Percentiles rank a stretch among this genome's conserved stretches.
Conservation (phyloP, 2,888 invertebrate genomes). For the Entomobrya proxima region DNA sequence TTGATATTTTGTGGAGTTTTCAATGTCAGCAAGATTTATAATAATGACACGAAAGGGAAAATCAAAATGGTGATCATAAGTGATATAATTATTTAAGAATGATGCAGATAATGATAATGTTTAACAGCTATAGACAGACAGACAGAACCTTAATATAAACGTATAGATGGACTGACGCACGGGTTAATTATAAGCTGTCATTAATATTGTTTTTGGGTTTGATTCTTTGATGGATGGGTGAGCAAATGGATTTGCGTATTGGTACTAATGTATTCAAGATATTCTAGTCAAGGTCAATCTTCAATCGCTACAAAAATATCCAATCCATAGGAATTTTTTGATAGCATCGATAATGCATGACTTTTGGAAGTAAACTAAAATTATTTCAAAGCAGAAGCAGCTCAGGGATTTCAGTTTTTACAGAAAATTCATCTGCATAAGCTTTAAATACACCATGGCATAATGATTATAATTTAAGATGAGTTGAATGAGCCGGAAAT, state of each 20-base stretch:
- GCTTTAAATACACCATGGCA: too few relatives aligned
- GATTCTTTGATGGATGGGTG: slow-evolving; percentile 36
- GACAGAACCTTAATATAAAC: neutral
- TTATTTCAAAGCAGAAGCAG: neutral
- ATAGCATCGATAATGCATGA: neutral
- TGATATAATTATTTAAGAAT: slow-evolving; percentile 42
- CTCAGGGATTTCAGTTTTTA: too few relatives aligned
- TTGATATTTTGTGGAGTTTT: slow-evolving; percentile 13
- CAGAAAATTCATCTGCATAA: too few relatives aligned
- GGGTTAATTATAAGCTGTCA: slow-evolving; percentile 16
- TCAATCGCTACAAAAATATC: neutral
- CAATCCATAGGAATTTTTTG: neutral
- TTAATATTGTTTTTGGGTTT: slow-evolving; percentile 7
- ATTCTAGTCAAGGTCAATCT: neutral
- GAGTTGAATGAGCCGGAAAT: slow-evolving; percentile 34
- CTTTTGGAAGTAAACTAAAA: neutral
- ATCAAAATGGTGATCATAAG: neutral
- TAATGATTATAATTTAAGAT: neutral
- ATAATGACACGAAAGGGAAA: neutral
- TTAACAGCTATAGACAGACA: neutral
- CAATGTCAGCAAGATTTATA: slow-evolving; percentile 48
- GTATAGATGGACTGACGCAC: neutral
- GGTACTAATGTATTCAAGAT: neutral
- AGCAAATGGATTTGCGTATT: neutral
- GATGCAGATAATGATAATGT: neutral